Evolutionary conservation across 2,888 invertebrate species (phyloP), one percentile per base, ranked within the genome.

Genomic region (Drosophila paramelanica): DNA sequence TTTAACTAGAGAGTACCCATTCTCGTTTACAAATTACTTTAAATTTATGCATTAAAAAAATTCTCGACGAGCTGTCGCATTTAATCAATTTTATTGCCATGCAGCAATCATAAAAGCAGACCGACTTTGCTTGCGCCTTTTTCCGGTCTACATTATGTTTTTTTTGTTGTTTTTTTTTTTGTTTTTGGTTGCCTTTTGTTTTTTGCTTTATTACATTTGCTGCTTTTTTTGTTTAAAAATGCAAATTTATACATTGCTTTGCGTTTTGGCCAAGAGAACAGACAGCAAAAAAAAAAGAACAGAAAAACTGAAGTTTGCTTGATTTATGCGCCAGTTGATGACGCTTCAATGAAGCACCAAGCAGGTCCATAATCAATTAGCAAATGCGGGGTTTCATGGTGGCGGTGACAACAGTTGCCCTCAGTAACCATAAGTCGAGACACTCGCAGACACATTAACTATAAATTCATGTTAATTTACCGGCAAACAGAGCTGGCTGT

Each of bases 21-120:
- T 23, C 14, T n/a, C 38, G 11, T 31, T 66, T 53, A 50, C 38
- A 65, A 56, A 60, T 64, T 46, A 6, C 72, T 73, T 72, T 58
- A 83, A 89, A 88, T 89, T 89, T 89, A 89, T 89, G 75, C 85
- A 81, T 82, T 74, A 79, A 78, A 79, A 53, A 70, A 41, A 36
- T 61, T 77, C 79, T 78, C 76, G 46, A 47, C 46, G 59, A 69
- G 77, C 72, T 83, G 72, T 76, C 79, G 85, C 83, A 88, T 88
- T 89, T 89, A 89, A 90, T 90, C 90, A 90, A 89, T 87, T 90
- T 90, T 90, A 90, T 90, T 87, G 80, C 85, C 61, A 60, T 57
- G 67, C 77, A 64, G 80, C 73, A 71, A 71, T 79, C 71, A 72
- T 77, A 77, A 77, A 74, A 68, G 75, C 81, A 76, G 53, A 68